These are phyloP conservation scores for Upupa epops DNA, from an alignment of 2,113 vertebrate genomes.

Conservation along the genomic window DNA sequence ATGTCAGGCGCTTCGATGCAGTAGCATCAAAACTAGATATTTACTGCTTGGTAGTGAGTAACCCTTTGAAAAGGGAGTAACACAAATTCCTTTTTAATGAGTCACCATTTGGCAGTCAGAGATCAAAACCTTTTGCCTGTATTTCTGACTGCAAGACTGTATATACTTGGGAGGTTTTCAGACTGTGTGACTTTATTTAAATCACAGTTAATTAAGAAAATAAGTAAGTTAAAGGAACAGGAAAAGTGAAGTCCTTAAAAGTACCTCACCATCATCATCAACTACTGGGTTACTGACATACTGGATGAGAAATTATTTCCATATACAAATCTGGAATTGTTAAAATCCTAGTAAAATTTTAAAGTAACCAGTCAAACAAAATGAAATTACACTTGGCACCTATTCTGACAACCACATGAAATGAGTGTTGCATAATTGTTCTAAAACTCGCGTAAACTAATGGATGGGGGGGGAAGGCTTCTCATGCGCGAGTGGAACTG, in stretches of 20 bases:
- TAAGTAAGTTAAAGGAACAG: background rate
- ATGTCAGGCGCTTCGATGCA: constrained; percentile 36
- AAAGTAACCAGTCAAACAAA: constrained; percentile 13
- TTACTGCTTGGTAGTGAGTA: constrained; percentile 54
- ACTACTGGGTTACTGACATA: background rate
- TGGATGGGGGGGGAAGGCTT: background rate
- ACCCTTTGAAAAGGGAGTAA: constrained; percentile 54
- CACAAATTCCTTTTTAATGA: constrained; percentile 69
- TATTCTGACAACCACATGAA: background rate
- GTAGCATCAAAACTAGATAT: constrained; percentile 61
- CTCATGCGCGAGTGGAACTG: background rate
- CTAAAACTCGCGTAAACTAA: background rate
- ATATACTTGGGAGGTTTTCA: background rate
- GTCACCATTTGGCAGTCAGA: constrained; percentile 65
- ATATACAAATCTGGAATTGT: background rate
- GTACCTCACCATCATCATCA: background rate
- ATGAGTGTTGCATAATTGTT: background rate
- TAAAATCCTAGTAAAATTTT: background rate
- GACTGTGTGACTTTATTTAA: constrained; percentile 18
- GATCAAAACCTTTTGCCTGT: constrained; percentile 58
- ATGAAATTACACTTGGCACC: background rate
- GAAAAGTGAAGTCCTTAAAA: background rate
- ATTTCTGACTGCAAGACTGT: constrained; percentile 42
- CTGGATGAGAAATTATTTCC: background rate
- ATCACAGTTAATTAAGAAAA: constrained; percentile 22